Evolutionary conservation across 2,888 invertebrate genomes (phyloP).

Genomic region (Prionchulus punctatus): DNA sequence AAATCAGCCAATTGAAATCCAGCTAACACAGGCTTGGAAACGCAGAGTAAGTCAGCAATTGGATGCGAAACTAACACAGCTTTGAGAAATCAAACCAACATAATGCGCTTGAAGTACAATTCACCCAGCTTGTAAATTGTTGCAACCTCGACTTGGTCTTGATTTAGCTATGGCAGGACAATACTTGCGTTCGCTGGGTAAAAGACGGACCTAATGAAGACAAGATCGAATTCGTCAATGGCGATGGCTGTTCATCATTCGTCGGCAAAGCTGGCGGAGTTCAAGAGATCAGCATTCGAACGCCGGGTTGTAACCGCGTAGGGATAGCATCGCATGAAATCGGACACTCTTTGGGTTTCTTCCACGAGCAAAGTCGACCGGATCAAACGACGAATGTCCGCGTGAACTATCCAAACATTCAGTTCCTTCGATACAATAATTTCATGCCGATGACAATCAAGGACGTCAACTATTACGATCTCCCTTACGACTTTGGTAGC

Average conservation of each 20-base stretch:
- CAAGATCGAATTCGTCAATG: constrained; percentile 29
- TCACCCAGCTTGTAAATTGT: too few species aligned
- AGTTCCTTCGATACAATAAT: constrained; percentile 6
- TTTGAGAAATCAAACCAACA: too few species aligned
- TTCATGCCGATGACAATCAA: constrained; percentile 2
- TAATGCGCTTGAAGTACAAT: background rate
- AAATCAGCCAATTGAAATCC: too few species aligned
- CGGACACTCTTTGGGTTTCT: constrained; percentile 24
- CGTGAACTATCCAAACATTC: constrained; percentile 9
- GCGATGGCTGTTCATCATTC: constrained; percentile 29
- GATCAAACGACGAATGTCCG: constrained; percentile 19
- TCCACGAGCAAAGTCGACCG: constrained; percentile 30
- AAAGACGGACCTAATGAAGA: constrained; percentile 21
- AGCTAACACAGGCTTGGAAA: too few species aligned
- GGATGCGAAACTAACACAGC: too few species aligned
- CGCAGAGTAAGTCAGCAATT: too few species aligned
- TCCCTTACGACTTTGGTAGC: constrained; percentile 12
- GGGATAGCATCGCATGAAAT: constrained; percentile 31
- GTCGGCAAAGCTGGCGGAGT: constrained; percentile 26
- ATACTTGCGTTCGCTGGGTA: constrained; percentile 22
- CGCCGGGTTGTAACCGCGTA: constrained; percentile 27
- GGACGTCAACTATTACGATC: constrained; percentile 4
- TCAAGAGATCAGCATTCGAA: constrained; percentile 26
- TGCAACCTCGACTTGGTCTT: too few species aligned
- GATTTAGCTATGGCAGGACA: constrained; percentile 17